phyloP scores from a whole-genome alignment of 2,113 vertebrate species.

The Aythya baeri region DNA sequence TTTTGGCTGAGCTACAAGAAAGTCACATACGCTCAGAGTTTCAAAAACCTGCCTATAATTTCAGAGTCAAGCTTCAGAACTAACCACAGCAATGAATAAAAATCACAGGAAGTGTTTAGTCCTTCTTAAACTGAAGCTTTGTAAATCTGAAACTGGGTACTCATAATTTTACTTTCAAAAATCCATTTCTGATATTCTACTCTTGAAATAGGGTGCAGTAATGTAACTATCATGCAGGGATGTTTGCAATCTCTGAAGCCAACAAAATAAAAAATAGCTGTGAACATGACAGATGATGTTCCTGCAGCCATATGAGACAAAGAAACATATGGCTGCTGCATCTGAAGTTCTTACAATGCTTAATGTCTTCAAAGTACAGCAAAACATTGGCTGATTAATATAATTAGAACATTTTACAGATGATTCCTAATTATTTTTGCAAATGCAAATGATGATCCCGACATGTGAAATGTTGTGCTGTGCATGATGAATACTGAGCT shows the following conservation, averaged over 20 bases:
- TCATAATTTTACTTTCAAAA: neutral
- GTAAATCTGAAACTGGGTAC: neutral
- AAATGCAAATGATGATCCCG: conserved; percentile 7
- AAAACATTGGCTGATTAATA: conserved; percentile 39
- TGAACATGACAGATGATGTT: conserved; percentile 35
- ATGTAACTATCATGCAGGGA: neutral
- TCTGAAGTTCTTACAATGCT: conserved; percentile 6
- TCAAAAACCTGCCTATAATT: neutral
- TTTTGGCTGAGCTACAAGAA: neutral
- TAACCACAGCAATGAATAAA: neutral
- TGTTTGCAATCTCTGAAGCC: neutral
- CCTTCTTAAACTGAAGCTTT: neutral
- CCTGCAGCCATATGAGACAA: conserved; percentile 1
- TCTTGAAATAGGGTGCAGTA: neutral
- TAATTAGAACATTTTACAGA: conserved; percentile 47
- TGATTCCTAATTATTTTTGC: conserved; percentile 34
- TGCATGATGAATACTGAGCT: neutral
- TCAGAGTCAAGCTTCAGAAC: neutral
- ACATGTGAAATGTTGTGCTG: neutral
- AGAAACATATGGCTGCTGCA: neutral
- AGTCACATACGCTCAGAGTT: neutral
- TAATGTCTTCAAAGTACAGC: conserved; percentile 13
- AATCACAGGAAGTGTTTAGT: neutral
- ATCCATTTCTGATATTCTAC: neutral
- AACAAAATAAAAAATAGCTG: neutral